Evolutionary conservation across 2,797 vertebrate species (phyloP).

Genomic region (Mus caroli): DNA sequence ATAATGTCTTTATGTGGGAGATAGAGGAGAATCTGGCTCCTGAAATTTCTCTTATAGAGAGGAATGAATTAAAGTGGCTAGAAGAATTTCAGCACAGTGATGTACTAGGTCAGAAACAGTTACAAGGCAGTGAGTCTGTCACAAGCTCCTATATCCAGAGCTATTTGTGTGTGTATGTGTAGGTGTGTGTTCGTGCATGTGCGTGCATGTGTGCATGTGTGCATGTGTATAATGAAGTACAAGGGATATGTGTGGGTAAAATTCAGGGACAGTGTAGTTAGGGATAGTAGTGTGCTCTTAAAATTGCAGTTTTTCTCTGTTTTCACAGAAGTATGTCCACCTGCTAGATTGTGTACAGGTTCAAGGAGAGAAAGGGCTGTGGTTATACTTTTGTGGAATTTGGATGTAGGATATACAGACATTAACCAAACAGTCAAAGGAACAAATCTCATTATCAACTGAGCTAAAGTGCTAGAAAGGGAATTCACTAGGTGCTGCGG

Average conservation of each 20-base stretch:
- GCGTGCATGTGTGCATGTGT: background rate
- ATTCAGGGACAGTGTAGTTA: slow-evolving; percentile 3
- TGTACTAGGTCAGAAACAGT: slow-evolving; percentile 38
- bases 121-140: background rate
- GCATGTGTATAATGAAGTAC: background rate
- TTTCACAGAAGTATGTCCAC: background rate
- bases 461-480: background rate
- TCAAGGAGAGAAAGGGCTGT: background rate
- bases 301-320: background rate
- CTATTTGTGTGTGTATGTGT: background rate
- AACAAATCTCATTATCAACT: background rate
- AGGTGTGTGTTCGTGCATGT: background rate
- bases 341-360: background rate
- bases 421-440: background rate
- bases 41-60: background rate
- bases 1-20: background rate
- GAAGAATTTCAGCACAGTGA: slow-evolving; percentile 39
- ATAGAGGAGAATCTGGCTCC: background rate
- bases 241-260: background rate
- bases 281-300: background rate
- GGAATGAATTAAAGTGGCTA: background rate
- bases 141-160: background rate
- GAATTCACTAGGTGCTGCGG: background rate
- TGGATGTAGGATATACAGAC: background rate
- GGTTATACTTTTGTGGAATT: background rate